These are phyloP conservation scores for Campoplex nolae DNA, from an alignment of 2,888 invertebrate genomes.

Conservation along the genomic window DNA sequence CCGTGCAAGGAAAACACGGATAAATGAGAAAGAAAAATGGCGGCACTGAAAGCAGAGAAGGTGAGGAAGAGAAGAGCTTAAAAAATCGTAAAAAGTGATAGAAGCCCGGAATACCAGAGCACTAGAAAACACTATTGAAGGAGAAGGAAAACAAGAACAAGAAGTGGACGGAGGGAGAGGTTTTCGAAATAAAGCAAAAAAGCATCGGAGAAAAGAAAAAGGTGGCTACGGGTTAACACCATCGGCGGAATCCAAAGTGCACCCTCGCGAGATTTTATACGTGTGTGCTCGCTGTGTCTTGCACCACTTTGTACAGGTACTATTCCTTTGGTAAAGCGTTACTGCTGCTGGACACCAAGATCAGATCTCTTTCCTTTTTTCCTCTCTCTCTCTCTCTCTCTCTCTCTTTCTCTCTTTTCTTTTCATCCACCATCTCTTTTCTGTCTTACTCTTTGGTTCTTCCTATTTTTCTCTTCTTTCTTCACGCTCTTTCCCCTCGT, in stretches of 20 bases:
- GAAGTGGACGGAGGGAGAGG: slow-evolving; percentile 37
- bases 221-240: slow-evolving; percentile 64
- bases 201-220: slow-evolving; percentile 47
- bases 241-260: slow-evolving; percentile 61
- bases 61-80: slow-evolving; percentile 1
- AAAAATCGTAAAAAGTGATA: slow-evolving; percentile 34
- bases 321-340: slow-evolving; percentile 56
- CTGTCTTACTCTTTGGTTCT: slow-evolving; percentile 1
- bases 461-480: slow-evolving; percentile 1
- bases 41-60: slow-evolving; percentile 8
- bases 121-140: slow-evolving; percentile 31
- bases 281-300: slow-evolving; percentile 37
- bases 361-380: slow-evolving; percentile 65
- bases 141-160: slow-evolving; percentile 24
- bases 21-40: slow-evolving; percentile 21
- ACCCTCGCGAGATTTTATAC: slow-evolving; percentile 43
- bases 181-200: slow-evolving; percentile 42
- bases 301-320: slow-evolving; percentile 67
- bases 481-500: slow-evolving; percentile 10
- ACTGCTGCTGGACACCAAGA: slow-evolving; percentile 70
- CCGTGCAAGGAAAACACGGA: slow-evolving; percentile 25
- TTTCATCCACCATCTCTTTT: neutral
- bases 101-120: slow-evolving; percentile 53
- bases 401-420: neutral
- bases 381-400: too few relatives aligned